Evolutionary conservation across 2,113 vertebrate species (phyloP).

Genomic region (Jaculus jaculus): DNA sequence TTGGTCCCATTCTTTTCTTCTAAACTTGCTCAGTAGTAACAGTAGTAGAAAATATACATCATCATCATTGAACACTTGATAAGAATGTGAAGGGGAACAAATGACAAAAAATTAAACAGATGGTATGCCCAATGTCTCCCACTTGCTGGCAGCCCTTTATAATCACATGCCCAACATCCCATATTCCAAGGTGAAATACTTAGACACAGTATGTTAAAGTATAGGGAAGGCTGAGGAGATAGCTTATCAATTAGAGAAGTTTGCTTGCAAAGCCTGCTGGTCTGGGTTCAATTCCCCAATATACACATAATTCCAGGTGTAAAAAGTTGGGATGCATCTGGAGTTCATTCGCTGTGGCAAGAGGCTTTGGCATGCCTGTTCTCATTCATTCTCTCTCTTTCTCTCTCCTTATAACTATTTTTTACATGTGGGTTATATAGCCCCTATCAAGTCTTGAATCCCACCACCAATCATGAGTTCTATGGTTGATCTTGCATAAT

Average conservation of each 20-base stretch:
- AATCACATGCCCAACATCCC: background rate
- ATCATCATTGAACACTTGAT: background rate
- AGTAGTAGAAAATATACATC: background rate
- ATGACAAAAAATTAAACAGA: background rate
- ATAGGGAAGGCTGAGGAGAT: no score
- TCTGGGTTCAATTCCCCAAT: no score
- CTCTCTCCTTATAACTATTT: no score
- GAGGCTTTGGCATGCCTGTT: no score
- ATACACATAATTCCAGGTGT: no score
- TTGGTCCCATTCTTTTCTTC: background rate
- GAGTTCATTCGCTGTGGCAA: no score
- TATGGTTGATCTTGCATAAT: background rate
- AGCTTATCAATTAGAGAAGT: no score
- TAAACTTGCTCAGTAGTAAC: background rate
- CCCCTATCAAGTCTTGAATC: background rate
- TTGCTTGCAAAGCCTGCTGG: no score
- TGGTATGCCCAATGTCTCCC: background rate
- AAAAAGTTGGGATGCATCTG: no score
- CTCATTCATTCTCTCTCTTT: no score
- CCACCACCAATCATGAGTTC: background rate
- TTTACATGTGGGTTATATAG: background rate
- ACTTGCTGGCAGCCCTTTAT: background rate
- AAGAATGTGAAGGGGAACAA: background rate
- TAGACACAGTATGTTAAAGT: background rate
- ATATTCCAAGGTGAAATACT: background rate